Conservation (phyloP, 2,888 invertebrate genomes). For the Dione juno region DNA sequence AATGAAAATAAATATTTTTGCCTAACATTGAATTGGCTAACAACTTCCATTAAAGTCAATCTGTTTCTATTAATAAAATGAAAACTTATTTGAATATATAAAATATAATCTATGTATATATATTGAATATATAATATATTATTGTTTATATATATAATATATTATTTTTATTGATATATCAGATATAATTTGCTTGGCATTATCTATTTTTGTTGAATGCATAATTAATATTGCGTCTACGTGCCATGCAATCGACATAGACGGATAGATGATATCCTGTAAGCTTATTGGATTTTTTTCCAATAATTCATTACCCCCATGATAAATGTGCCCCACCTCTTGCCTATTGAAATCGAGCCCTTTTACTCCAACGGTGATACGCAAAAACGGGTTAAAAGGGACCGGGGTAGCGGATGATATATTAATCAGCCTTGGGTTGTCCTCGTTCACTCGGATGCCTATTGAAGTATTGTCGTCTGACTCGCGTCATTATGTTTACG, state of each 20-base stretch:
- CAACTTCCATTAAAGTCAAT: constrained; percentile 1
- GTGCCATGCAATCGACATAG: constrained; percentile 30
- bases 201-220: background rate
- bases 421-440: constrained; percentile 76
- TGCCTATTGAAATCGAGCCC: constrained; percentile 75
- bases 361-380: constrained; percentile 80
- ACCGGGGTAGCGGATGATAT: constrained; percentile 74
- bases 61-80: background rate
- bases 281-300: constrained; percentile 70
- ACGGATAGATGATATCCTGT: constrained; percentile 47
- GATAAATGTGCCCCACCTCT: constrained; percentile 77
- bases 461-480: constrained; percentile 56
- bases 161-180: background rate
- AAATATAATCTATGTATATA: background rate
- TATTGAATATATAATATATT: background rate
- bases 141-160: too few relatives aligned
- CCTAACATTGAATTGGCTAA: constrained; percentile 16
- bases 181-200: background rate
- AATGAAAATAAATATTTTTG: constrained; percentile 7
- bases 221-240: background rate
- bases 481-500: constrained; percentile 45
- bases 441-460: constrained; percentile 59
- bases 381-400: constrained; percentile 78
- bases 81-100: background rate
- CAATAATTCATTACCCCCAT: constrained; percentile 81